Conservation (phyloP, 2,113 vertebrate species). For the Stigmatopora nigra region DNA sequence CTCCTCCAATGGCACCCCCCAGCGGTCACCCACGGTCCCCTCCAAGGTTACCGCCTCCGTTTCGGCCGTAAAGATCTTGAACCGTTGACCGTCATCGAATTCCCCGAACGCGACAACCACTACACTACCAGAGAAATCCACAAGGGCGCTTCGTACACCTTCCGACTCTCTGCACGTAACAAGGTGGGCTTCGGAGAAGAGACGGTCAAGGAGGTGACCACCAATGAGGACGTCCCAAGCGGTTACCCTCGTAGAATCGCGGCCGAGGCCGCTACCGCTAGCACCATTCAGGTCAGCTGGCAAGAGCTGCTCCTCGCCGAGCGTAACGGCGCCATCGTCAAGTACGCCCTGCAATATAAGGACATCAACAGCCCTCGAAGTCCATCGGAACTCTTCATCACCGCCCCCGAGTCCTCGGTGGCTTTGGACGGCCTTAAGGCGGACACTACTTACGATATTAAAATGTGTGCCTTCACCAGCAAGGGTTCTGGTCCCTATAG, state of each 20-base stretch:
- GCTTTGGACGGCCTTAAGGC: slow-evolving; percentile 89
- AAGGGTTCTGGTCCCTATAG: slow-evolving; percentile 98
- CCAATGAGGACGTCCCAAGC: slow-evolving; percentile 86
- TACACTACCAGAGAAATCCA: slow-evolving; percentile 97
- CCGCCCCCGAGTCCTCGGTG: slow-evolving; percentile 83
- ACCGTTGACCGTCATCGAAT: slow-evolving; percentile 83
- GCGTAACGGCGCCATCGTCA: slow-evolving; percentile 87
- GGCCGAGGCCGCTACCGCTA: slow-evolving; percentile 83
- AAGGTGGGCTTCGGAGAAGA: slow-evolving; percentile 98
- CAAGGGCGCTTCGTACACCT: slow-evolving; percentile 89
- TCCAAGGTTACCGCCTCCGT: slow-evolving; percentile 90
- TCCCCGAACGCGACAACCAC: slow-evolving; percentile 92
- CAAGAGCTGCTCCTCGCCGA: slow-evolving; percentile 83
- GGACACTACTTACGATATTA: slow-evolving; percentile 99
- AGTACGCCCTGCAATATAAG: slow-evolving; percentile 92
- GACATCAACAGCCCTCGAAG: slow-evolving; percentile 96
- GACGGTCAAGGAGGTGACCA: slow-evolving; percentile 90
- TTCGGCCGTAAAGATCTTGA: slow-evolving; percentile 93
- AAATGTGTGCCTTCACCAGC: slow-evolving; percentile 99
- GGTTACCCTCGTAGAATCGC: slow-evolving; percentile 92
- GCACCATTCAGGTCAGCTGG: slow-evolving; percentile 91
- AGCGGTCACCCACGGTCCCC: slow-evolving; percentile 80
- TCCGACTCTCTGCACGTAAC: slow-evolving; percentile 92
- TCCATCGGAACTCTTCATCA: slow-evolving; percentile 87
- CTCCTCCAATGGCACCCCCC: slow-evolving; percentile 97